These are phyloP conservation scores for Hirtodrosophila cameraria DNA, from an alignment of 2,888 invertebrate genomes.

Conservation along the genomic window DNA sequence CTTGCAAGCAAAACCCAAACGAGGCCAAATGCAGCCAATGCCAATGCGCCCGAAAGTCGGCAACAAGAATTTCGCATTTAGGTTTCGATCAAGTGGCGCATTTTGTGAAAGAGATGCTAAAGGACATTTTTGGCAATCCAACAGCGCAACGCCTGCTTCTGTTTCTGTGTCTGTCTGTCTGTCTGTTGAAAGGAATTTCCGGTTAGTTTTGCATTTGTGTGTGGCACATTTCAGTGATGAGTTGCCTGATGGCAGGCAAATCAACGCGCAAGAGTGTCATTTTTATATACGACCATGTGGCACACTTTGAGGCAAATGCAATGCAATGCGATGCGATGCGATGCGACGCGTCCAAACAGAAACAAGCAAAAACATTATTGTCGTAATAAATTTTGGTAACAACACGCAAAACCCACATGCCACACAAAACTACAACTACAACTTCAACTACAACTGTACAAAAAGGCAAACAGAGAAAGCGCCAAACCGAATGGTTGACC, in stretches of 20 bases:
- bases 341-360: slow-evolving; percentile 14
- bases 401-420: slow-evolving; percentile 43
- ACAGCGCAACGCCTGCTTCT: slow-evolving; percentile 20
- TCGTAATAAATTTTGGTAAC: slow-evolving; percentile 68
- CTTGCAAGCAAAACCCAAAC: slow-evolving; percentile 44
- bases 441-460: slow-evolving; percentile 1
- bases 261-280: slow-evolving; percentile 37
- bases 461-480: slow-evolving; percentile 43
- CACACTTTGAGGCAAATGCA: slow-evolving; percentile 17
- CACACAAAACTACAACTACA: neutral
- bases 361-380: slow-evolving; percentile 55
- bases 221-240: slow-evolving; percentile 7
- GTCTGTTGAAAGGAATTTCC: slow-evolving; percentile 21
- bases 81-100: slow-evolving; percentile 36
- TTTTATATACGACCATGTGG: slow-evolving; percentile 42
- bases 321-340: too few species aligned
- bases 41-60: slow-evolving; percentile 3
- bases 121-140: neutral
- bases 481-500: slow-evolving; percentile 43
- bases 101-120: too few species aligned
- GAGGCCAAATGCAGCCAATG: slow-evolving; percentile 47
- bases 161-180: slow-evolving; percentile 17
- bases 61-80: slow-evolving; percentile 63
- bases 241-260: slow-evolving; percentile 7
- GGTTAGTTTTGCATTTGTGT: slow-evolving; percentile 18